A percentile compares a stretch with the other conserved stretches of the same genome.
Conservation (phyloP, 2,888 invertebrate species). For the Pollenia angustigena region DNA sequence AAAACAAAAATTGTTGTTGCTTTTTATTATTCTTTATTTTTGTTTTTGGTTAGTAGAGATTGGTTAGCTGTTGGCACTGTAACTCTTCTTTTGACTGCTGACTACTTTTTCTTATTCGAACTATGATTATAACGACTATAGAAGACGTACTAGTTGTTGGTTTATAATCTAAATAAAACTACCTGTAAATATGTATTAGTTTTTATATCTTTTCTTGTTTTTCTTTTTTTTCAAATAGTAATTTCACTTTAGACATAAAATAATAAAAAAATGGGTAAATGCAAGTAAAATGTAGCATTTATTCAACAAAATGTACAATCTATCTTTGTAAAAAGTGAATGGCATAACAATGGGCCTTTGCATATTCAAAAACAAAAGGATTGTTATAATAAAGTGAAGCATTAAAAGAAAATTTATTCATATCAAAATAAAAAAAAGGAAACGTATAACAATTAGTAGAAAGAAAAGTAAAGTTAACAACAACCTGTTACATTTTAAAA, state of each 20-base stretch:
- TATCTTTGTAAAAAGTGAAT: constrained; percentile 58
- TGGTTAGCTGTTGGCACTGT: constrained; percentile 77
- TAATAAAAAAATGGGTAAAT: constrained; percentile 9
- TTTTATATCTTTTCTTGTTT: neutral
- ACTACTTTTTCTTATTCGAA: constrained; percentile 31
- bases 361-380: constrained; percentile 54
- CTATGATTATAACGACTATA: constrained; percentile 28
- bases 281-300: constrained; percentile 53
- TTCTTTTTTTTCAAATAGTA: constrained; percentile 44
- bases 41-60: constrained; percentile 69
- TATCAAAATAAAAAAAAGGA: neutral
- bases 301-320: constrained; percentile 51
- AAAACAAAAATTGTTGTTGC: constrained; percentile 26
- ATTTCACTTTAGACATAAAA: constrained; percentile 34
- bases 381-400: constrained; percentile 34
- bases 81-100: constrained; percentile 21
- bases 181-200: constrained; percentile 43
- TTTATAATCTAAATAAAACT: constrained; percentile 49
- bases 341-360: constrained; percentile 64
- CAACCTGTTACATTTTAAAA: constrained; percentile 28
- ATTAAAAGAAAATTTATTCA: constrained; percentile 35
- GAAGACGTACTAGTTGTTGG: constrained; percentile 14
- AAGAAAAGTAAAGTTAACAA: neutral
- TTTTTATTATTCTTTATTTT: constrained; percentile 45
- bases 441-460: constrained; percentile 37